A percentile compares a stretch with the other conserved stretches of the same genome.
Evolutionary conservation across 2,797 vertebrate species (phyloP).

Genomic region (Pagetopsis macropterus): DNA sequence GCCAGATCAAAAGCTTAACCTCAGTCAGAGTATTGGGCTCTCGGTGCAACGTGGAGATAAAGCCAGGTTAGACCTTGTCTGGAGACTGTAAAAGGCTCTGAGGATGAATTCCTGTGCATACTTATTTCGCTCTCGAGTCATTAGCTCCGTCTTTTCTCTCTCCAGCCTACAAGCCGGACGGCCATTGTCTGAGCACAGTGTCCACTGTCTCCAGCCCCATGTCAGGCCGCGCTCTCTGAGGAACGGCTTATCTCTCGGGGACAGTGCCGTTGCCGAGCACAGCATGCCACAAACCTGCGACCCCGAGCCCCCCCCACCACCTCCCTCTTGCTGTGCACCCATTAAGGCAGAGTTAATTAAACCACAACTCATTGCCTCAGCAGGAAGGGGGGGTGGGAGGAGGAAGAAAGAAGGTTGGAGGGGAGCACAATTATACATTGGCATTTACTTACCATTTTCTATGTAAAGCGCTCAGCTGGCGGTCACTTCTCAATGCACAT

Average conservation of each 20-base stretch:
- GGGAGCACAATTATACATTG: slow-evolving; percentile 59
- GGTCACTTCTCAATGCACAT: slow-evolving; percentile 47
- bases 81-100: slow-evolving; percentile 55
- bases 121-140: slow-evolving; percentile 61
- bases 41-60: slow-evolving; percentile 47
- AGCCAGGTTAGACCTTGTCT: slow-evolving; percentile 67
- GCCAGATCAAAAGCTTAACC: slow-evolving; percentile 71
- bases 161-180: slow-evolving; percentile 32
- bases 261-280: slow-evolving; percentile 55
- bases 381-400: slow-evolving; percentile 51
- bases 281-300: slow-evolving; percentile 60
- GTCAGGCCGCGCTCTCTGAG: slow-evolving; percentile 41
- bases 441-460: slow-evolving; percentile 71
- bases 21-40: slow-evolving; percentile 60
- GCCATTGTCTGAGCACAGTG: slow-evolving; percentile 27
- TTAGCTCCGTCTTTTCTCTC: slow-evolving; percentile 54
- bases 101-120: slow-evolving; percentile 56
- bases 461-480: slow-evolving; percentile 56
- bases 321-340: slow-evolving; percentile 69
- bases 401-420: slow-evolving; percentile 7
- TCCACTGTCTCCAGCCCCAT: slow-evolving; percentile 40
- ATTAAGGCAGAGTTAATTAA: slow-evolving; percentile 85
- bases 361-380: slow-evolving; percentile 78
- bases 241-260: slow-evolving; percentile 65
- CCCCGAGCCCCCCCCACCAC: slow-evolving; percentile 39